Percentiles rank a stretch among this genome's conserved stretches.
Conservation (phyloP, 2,888 invertebrate genomes). For the Pammene fasciana region DNA sequence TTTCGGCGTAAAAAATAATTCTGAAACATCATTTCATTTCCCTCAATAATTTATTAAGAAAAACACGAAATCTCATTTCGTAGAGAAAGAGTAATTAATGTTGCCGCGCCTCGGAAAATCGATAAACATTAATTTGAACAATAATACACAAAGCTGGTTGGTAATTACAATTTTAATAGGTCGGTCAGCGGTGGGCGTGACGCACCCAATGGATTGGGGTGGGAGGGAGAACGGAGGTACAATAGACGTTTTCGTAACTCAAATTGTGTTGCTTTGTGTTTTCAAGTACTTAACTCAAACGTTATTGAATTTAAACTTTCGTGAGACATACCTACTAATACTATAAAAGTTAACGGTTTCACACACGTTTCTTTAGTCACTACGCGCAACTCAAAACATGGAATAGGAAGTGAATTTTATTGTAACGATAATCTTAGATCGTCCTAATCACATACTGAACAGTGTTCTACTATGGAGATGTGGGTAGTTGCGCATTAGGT, state of each 20-base stretch:
- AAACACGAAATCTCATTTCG: slow-evolving; percentile 5
- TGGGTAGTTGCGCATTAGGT: no score
- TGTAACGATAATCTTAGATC: no score
- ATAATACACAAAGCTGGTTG: slow-evolving; percentile 70
- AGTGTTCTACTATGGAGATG: background rate
- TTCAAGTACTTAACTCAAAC: no score
- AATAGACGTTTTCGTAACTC: slow-evolving; percentile 67
- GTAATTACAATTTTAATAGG: slow-evolving; percentile 80
- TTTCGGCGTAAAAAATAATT: background rate
- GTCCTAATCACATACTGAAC: slow-evolving; percentile 46
- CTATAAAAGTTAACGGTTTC: no score
- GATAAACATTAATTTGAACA: slow-evolving; percentile 69
- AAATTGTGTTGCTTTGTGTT: slow-evolving; percentile 66
- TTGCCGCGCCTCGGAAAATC: slow-evolving; percentile 53
- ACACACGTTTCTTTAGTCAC: no score
- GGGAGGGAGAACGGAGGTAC: slow-evolving; percentile 56
- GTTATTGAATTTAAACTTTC: no score
- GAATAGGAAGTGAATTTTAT: no score
- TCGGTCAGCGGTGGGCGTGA: slow-evolving; percentile 65
- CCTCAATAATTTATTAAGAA: slow-evolving; percentile 7
- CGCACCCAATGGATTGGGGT: slow-evolving; percentile 44
- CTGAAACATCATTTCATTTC: background rate
- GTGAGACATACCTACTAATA: no score
- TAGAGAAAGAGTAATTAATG: slow-evolving; percentile 22
- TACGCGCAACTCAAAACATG: no score